Conservation (phyloP, 2,113 vertebrate species). For the Alligator sinensis region DNA sequence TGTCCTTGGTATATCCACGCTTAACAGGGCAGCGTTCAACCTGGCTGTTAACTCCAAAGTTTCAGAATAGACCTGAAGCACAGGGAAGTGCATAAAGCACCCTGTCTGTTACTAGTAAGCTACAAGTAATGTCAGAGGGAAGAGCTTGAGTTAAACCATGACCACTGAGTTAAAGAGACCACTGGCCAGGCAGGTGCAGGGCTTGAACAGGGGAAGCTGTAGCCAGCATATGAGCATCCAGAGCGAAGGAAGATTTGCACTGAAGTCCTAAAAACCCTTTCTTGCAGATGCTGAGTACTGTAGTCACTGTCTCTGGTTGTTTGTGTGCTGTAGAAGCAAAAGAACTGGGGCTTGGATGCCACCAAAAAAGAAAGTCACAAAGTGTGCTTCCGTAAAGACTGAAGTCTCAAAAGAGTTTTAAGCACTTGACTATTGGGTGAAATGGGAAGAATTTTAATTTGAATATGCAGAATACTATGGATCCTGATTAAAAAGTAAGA, state of each 20-base stretch:
- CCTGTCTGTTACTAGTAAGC: not conserved
- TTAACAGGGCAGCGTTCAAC: not conserved
- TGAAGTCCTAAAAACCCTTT: not conserved
- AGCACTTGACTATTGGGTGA: not conserved
- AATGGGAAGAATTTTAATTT: not conserved
- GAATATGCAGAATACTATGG: rapidly evolving
- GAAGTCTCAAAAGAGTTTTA: not conserved
- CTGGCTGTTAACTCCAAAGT: not conserved
- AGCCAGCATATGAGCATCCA: not conserved
- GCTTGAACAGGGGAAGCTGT: not conserved
- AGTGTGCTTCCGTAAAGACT: not conserved
- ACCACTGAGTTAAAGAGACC: not conserved
- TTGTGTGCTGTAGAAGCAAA: conserved; percentile 7
- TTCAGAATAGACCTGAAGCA: rapidly evolving
- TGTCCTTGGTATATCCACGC: not conserved
- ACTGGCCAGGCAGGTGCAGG: not conserved
- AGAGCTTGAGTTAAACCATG: not conserved
- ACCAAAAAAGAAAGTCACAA: not conserved
- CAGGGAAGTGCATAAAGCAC: rapidly evolving
- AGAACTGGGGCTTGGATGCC: not conserved
- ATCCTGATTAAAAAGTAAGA: not conserved
- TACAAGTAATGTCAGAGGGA: not conserved
- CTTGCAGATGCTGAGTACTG: not conserved
- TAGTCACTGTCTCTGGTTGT: not conserved
- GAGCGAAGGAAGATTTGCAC: not conserved